Conservation (phyloP, 1,140 invertebrate species). For the Trichomalopsis sarcophagae region DNA sequence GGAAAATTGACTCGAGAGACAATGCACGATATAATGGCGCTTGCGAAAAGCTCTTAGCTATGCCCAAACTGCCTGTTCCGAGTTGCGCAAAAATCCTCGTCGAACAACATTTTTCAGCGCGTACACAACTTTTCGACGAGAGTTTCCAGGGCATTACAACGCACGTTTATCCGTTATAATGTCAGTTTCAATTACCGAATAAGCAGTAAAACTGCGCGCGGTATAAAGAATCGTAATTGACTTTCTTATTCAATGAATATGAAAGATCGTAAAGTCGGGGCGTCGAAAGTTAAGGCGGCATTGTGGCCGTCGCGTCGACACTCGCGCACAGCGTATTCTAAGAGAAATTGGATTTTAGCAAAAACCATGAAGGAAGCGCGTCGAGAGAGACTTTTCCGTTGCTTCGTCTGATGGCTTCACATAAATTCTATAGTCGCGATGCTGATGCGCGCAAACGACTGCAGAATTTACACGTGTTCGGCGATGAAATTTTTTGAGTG, state of each 20-base stretch:
- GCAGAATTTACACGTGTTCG: too few relatives aligned
- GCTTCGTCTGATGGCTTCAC: background rate
- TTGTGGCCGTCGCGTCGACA: background rate
- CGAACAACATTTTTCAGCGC: too few relatives aligned
- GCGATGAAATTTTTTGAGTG: too few relatives aligned
- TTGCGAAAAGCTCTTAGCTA: background rate
- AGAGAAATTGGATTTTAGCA: conserved; percentile 1
- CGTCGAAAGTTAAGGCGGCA: background rate
- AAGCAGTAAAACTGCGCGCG: background rate
- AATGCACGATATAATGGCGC: background rate
- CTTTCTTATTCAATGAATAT: conserved; percentile 1
- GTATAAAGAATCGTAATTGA: background rate
- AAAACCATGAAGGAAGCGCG: background rate
- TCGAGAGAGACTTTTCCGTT: background rate
- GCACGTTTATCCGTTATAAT: background rate
- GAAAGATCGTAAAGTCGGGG: background rate
- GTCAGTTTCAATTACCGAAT: background rate
- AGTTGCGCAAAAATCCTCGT: background rate
- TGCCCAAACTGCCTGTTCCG: background rate
- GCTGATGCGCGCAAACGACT: background rate
- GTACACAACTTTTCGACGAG: background rate
- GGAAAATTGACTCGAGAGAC: background rate
- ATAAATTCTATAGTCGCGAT: background rate
- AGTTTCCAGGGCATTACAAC: background rate
- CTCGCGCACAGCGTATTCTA: background rate